Evolutionary conservation across 2,797 vertebrate genomes (phyloP).

Genomic region (Glyptemys insculpta): DNA sequence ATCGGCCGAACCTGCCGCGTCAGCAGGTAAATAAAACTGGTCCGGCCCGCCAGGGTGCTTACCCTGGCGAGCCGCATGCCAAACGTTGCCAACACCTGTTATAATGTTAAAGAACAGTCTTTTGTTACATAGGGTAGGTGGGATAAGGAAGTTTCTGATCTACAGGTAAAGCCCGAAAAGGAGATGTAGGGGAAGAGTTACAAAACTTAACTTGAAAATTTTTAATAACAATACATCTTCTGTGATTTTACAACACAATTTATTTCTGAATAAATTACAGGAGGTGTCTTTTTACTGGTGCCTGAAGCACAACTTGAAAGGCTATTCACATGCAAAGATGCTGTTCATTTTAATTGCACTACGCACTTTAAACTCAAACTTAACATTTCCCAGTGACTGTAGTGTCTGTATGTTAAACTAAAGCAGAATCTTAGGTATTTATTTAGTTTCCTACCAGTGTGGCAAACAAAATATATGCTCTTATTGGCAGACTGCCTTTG

Average conservation of each 20-base stretch:
- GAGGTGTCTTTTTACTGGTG: not conserved
- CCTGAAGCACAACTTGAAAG: conserved; percentile 19
- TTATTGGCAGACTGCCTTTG: not conserved
- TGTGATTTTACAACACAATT: not conserved
- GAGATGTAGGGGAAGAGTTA: not conserved
- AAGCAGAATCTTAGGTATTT: not conserved
- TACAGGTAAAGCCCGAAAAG: not conserved
- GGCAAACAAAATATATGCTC: not conserved
- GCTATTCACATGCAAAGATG: not conserved
- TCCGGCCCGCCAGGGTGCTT: too few species aligned
- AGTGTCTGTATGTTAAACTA: not conserved
- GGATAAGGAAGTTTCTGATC: not conserved
- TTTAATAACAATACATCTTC: not conserved
- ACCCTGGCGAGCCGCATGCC: too few species aligned
- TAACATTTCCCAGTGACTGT: not conserved
- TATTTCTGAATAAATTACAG: not conserved
- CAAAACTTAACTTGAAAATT: not conserved
- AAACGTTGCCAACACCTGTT: not conserved
- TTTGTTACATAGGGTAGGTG: not conserved
- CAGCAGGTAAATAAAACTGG: too few species aligned
- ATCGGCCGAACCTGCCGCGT: too few species aligned
- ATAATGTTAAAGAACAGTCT: rapidly evolving
- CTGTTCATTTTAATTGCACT: not conserved
- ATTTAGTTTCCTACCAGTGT: conserved; percentile 2
- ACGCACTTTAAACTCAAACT: not conserved